phyloP scores from a whole-genome alignment of 2,888 invertebrate genomes.

The Epiblema foenella region DNA sequence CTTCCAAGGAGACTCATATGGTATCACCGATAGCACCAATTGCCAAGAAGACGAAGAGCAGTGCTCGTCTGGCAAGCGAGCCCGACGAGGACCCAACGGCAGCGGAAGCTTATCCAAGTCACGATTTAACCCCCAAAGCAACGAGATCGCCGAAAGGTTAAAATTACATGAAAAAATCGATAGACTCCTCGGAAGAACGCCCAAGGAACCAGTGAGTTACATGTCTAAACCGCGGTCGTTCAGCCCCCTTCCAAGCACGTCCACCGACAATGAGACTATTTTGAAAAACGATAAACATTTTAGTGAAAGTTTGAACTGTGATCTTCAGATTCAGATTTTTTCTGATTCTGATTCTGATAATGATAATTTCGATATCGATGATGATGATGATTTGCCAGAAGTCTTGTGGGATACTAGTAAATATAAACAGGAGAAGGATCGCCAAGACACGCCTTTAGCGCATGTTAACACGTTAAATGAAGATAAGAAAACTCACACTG shows the following conservation, averaged over 20 bases:
- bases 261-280: constrained; percentile 57
- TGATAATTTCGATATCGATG: constrained; percentile 39
- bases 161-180: constrained; percentile 45
- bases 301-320: constrained; percentile 53
- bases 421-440: constrained; percentile 1
- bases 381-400: constrained; percentile 52
- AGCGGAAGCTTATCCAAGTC: constrained; percentile 52
- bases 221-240: constrained; percentile 50
- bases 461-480: background rate
- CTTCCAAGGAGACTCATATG: constrained; percentile 54
- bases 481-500: background rate
- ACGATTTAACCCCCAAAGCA: constrained; percentile 56
- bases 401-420: constrained; percentile 49
- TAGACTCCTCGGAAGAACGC: constrained; percentile 47
- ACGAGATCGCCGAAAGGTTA: constrained; percentile 51
- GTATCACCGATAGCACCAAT: constrained; percentile 45
- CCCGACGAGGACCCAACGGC: constrained; percentile 37
- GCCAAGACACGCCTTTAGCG: background rate
- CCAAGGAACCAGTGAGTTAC: constrained; percentile 54
- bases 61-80: background rate
- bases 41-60: constrained; percentile 46
- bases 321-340: too few relatives aligned
- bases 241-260: constrained; percentile 65
- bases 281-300: constrained; percentile 60
- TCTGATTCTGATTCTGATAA: too few relatives aligned